These are phyloP conservation scores for Chinchilla lanigera DNA, from an alignment of 2,113 vertebrate genomes.

Conservation along the genomic window DNA sequence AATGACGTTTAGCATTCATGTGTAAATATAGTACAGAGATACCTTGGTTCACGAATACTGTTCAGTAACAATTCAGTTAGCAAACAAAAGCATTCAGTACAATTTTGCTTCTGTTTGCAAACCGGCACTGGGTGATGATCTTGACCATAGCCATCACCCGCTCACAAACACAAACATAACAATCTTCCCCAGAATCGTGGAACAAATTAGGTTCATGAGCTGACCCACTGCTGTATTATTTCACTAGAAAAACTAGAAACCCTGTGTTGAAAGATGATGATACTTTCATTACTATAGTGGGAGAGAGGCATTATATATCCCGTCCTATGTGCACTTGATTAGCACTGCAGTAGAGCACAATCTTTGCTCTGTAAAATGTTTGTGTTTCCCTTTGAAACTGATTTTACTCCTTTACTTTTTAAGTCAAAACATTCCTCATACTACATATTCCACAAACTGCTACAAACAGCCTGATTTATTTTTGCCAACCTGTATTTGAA, in stretches of 20 bases:
- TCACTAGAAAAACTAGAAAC: slow-evolving; percentile 53
- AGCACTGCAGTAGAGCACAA: background rate
- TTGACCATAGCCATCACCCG: background rate
- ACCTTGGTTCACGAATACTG: background rate
- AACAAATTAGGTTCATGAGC: background rate
- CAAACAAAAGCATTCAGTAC: background rate
- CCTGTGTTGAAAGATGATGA: background rate
- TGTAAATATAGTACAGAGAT: background rate
- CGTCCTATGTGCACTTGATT: background rate
- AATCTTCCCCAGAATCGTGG: background rate
- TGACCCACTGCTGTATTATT: background rate
- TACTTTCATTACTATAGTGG: slow-evolving; percentile 28
- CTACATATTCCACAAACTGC: slow-evolving; percentile 54
- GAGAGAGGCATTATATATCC: background rate
- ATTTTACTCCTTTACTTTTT: slow-evolving; percentile 59
- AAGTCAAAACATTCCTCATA: slow-evolving; percentile 63
- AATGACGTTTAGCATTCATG: background rate
- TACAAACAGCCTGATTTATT: slow-evolving; percentile 64
- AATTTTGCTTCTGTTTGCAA: background rate
- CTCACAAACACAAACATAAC: background rate
- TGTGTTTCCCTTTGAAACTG: slow-evolving; percentile 59
- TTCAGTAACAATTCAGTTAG: background rate
- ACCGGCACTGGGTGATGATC: background rate
- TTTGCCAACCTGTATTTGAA: slow-evolving; percentile 61
- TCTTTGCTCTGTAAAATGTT: slow-evolving; percentile 43